These are phyloP conservation scores for Gallinago media DNA, from an alignment of 2,113 vertebrate genomes.

Conservation along the genomic window DNA sequence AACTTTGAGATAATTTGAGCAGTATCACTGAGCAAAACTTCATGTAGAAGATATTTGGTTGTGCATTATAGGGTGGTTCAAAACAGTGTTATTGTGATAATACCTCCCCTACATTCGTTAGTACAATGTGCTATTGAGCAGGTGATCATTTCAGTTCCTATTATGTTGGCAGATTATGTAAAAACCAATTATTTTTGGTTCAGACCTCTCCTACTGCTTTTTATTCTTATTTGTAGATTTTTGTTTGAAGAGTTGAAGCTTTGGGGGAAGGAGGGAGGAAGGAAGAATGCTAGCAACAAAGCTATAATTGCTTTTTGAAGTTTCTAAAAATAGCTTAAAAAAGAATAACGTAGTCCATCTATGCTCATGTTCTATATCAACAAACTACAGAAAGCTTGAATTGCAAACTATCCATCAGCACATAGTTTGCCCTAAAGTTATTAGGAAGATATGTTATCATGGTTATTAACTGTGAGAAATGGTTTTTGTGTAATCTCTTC, in stretches of 20 bases:
- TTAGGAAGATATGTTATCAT: neutral
- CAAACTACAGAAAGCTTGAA: neutral
- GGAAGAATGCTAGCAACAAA: neutral
- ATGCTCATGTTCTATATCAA: neutral
- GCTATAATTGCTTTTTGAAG: neutral
- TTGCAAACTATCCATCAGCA: neutral
- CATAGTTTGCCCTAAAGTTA: neutral
- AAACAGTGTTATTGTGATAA: neutral
- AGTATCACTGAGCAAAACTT: neutral
- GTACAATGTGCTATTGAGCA: neutral
- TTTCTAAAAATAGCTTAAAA: neutral
- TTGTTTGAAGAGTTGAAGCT: neutral
- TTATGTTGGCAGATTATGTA: neutral
- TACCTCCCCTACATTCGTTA: neutral
- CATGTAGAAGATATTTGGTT: neutral
- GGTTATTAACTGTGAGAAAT: neutral
- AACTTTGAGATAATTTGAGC: neutral
- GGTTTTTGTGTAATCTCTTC: neutral
- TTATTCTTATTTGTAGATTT: neutral
- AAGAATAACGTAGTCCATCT: neutral
- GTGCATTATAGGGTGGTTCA: neutral
- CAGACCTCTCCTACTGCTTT: neutral
- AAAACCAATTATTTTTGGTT: neutral
- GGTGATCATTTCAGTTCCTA: neutral
- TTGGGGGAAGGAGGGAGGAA: neutral